These are phyloP conservation scores for Oreochromis tanganicae DNA, from an alignment of 2,113 vertebrate genomes.

Conservation along the genomic window DNA sequence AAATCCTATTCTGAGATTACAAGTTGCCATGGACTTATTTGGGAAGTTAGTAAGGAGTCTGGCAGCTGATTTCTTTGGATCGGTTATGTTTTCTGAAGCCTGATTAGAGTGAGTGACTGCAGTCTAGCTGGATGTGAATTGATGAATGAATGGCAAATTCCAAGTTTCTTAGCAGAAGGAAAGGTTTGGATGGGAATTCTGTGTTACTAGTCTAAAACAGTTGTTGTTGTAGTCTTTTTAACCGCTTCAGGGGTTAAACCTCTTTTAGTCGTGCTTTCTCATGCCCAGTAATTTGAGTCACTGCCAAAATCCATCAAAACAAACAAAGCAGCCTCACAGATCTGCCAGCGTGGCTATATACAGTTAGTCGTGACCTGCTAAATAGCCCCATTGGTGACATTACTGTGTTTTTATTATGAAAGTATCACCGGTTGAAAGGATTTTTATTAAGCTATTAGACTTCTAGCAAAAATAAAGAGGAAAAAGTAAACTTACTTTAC, in stretches of 20 bases:
- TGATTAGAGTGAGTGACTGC: neutral
- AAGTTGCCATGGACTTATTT: neutral
- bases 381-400: neutral
- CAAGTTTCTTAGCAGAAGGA: neutral
- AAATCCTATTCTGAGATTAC: neutral
- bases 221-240: neutral
- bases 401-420: neutral
- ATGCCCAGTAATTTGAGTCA: neutral
- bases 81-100: fast-evolving
- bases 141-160: neutral
- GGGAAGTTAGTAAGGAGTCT: neutral
- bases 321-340: neutral
- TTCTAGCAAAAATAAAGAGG: neutral
- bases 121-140: neutral
- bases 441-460: neutral
- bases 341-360: neutral
- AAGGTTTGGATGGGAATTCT: neutral
- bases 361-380: neutral
- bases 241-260: neutral
- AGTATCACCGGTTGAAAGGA: neutral
- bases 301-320: neutral
- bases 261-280: neutral
- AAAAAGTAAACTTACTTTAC: neutral
- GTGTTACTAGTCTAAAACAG: neutral
- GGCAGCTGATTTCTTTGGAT: neutral